phyloP scores from a whole-genome alignment of 2,888 invertebrate species.

The Oegoconia quadripuncta region DNA sequence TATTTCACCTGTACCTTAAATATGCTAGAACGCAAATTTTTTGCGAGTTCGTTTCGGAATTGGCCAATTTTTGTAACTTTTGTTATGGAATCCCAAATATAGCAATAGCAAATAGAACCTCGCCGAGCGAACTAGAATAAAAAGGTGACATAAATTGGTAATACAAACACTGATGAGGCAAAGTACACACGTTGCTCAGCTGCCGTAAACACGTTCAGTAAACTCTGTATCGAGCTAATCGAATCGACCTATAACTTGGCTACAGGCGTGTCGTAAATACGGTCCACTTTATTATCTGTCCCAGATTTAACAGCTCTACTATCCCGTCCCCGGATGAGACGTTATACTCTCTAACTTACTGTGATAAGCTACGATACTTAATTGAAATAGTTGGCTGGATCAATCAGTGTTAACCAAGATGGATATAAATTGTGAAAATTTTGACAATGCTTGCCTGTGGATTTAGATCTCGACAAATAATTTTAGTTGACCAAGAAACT shows the following conservation, averaged over 20 bases:
- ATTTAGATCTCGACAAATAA: too few relatives aligned
- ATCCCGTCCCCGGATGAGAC: conserved; percentile 17
- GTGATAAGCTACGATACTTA: conserved; percentile 11
- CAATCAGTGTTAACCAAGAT: too few relatives aligned
- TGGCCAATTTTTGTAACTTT: too few relatives aligned
- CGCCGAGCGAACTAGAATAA: too few relatives aligned
- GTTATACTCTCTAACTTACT: conserved; percentile 13
- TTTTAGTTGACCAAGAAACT: too few relatives aligned
- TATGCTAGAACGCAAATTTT: too few relatives aligned
- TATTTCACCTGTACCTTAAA: too few relatives aligned
- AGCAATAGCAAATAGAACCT: too few relatives aligned
- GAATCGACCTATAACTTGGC: conserved; percentile 60
- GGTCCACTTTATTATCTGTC: conserved; percentile 55
- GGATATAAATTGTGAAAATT: too few relatives aligned
- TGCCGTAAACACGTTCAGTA: conserved; percentile 53
- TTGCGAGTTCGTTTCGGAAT: too few relatives aligned
- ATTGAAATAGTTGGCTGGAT: conserved; percentile 12
- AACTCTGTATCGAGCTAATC: conserved; percentile 58
- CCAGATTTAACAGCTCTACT: conserved; percentile 41
- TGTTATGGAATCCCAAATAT: too few relatives aligned
- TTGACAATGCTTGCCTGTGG: too few relatives aligned
- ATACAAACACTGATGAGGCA: conserved; percentile 10
- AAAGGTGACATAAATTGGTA: conserved; percentile 9
- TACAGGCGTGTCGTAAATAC: conserved; percentile 53
- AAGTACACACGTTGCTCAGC: conserved; percentile 20